A percentile compares a stretch with the other conserved stretches of the same genome.
phyloP scores from a whole-genome alignment of 2,888 invertebrate genomes.

The Ormyrus pomaceus region DNA sequence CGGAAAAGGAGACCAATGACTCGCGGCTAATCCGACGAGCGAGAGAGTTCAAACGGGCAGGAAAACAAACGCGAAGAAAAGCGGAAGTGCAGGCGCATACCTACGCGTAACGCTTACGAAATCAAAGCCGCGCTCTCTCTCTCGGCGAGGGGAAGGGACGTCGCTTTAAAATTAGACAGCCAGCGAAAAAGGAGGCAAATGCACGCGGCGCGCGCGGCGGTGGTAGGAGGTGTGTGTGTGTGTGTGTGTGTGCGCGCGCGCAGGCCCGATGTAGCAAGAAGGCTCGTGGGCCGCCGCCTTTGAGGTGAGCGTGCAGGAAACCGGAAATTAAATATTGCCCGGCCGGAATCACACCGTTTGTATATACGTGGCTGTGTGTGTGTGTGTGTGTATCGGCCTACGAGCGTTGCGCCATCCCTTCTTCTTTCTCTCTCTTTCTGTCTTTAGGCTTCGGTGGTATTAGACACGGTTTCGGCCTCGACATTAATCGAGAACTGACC shows the following conservation, averaged over 20 bases:
- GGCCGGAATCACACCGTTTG: slow-evolving; percentile 29
- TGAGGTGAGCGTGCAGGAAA: slow-evolving; percentile 53
- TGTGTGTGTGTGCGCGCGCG: too few species aligned
- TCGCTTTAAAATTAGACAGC: neutral
- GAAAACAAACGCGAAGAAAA: neutral
- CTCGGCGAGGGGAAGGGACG: neutral
- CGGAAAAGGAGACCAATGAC: neutral
- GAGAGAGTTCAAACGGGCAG: neutral
- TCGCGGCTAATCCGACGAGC: neutral
- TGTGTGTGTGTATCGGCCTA: slow-evolving; percentile 1
- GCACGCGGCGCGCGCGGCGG: neutral
- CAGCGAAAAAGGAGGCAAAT: slow-evolving; percentile 21
- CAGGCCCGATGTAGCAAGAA: slow-evolving; percentile 19
- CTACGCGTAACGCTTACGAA: slow-evolving; percentile 10
- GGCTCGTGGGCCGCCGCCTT: slow-evolving; percentile 34
- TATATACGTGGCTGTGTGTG: too few species aligned
- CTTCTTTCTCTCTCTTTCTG: too few species aligned
- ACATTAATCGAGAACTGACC: neutral
- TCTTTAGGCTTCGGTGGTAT: neutral
- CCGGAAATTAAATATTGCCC: slow-evolving; percentile 55
- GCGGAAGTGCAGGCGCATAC: too few species aligned
- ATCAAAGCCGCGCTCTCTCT: slow-evolving; percentile 7
- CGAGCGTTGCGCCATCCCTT: slow-evolving; percentile 35
- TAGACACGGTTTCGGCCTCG: neutral
- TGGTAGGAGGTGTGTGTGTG: too few species aligned